Conservation (phyloP, 1,140 invertebrate genomes). For the Drosophila lini region DNA sequence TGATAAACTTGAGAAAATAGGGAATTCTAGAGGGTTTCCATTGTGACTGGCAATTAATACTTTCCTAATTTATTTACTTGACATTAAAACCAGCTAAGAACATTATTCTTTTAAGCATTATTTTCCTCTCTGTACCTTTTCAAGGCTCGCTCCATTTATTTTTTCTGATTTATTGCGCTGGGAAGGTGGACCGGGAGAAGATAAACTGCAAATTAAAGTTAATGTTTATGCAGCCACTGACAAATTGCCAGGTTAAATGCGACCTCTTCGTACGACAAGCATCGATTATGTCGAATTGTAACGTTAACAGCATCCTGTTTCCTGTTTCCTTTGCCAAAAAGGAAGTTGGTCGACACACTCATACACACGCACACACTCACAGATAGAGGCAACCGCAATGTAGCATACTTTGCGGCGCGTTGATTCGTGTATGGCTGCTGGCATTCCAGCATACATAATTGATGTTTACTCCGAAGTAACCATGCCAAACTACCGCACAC, state of each 20-base stretch:
- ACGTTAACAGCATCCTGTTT: constrained; percentile 80
- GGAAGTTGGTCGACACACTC: constrained; percentile 52
- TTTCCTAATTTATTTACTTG: too few relatives aligned
- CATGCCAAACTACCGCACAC: constrained; percentile 40
- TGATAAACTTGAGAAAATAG: not conserved
- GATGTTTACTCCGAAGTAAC: constrained; percentile 64
- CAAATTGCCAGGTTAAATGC: constrained; percentile 81
- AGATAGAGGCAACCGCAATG: constrained; percentile 16
- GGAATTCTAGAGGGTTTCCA: not conserved
- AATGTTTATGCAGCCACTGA: constrained; percentile 74
- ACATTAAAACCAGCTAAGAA: too few relatives aligned
- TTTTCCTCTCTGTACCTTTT: not conserved
- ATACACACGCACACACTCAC: constrained; percentile 6
- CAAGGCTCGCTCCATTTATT: constrained; percentile 16
- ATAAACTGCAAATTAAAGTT: constrained; percentile 77
- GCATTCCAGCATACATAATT: constrained; percentile 79
- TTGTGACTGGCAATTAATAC: not conserved
- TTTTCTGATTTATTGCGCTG: constrained; percentile 54
- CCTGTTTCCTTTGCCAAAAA: constrained; percentile 58
- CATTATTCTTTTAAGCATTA: not conserved
- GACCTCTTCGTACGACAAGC: constrained; percentile 75
- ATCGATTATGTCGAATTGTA: constrained; percentile 82
- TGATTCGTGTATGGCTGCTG: constrained; percentile 66
- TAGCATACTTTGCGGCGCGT: constrained; percentile 79
- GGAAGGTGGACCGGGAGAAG: constrained; percentile 23